These are phyloP conservation scores for Troides helena DNA, from an alignment of 2,888 invertebrate genomes.

Conservation along the genomic window DNA sequence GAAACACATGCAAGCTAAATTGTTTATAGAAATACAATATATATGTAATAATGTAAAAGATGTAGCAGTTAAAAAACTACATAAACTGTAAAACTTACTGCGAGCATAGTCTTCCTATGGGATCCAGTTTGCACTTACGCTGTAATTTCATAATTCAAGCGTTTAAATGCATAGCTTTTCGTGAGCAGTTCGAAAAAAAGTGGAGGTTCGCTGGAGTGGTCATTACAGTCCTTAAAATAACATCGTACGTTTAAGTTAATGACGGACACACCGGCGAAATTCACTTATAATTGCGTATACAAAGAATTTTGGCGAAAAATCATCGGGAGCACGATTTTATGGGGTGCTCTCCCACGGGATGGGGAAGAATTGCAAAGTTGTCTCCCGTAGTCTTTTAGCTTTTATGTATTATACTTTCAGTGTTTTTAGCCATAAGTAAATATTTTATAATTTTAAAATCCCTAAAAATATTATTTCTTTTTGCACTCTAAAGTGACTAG, in stretches of 20 bases:
- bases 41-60: neutral
- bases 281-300: conserved; percentile 78
- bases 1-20: neutral
- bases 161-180: conserved; percentile 80
- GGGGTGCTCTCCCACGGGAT: conserved; percentile 57
- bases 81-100: conserved; percentile 28
- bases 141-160: conserved; percentile 79
- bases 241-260: conserved; percentile 80
- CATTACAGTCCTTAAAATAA: conserved; percentile 79
- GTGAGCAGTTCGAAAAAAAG: conserved; percentile 67
- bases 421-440: neutral
- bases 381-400: neutral
- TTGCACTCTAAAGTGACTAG: too few relatives aligned
- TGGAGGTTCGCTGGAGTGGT: conserved; percentile 65
- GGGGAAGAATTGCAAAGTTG: conserved; percentile 16
- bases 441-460: neutral
- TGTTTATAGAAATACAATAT: neutral
- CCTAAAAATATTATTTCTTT: too few relatives aligned
- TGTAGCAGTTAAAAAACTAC: conserved; percentile 2
- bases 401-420: conserved; percentile 1
- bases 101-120: conserved; percentile 40
- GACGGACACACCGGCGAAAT: conserved; percentile 78
- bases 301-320: conserved; percentile 78
- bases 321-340: conserved; percentile 64
- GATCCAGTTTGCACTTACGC: conserved; percentile 73